phyloP scores from a whole-genome alignment of 2,113 vertebrate species.

The Otolemur garnettii region DNA sequence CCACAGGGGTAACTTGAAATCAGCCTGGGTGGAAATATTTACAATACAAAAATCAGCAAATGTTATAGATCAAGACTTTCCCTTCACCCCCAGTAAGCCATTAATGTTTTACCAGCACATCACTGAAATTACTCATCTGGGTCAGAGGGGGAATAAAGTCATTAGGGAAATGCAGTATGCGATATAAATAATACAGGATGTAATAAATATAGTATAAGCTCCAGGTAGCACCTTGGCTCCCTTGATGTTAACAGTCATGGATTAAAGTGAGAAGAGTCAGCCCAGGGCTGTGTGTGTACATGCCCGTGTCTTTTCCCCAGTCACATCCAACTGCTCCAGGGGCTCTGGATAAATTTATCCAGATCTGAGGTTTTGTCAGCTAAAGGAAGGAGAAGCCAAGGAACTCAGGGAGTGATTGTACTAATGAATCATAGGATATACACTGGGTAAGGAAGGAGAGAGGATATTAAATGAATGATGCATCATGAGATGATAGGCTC shows the following conservation, averaged over 20 bases:
- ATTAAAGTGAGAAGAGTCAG: background rate
- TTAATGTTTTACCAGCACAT: background rate
- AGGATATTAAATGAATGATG: background rate
- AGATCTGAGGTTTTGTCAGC: background rate
- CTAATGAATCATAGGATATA: background rate
- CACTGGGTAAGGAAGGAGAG: background rate
- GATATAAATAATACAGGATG: background rate
- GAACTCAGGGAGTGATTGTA: background rate
- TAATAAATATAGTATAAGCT: background rate
- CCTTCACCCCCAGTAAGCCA: too few species aligned
- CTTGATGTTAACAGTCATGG: background rate
- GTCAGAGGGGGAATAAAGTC: background rate
- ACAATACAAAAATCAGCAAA: background rate
- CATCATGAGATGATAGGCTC: background rate
- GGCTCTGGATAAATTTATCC: background rate
- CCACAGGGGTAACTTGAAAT: background rate
- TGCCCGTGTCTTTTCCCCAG: background rate
- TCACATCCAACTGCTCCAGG: background rate
- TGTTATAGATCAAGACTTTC: background rate
- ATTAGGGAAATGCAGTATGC: background rate
- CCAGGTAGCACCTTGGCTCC: background rate
- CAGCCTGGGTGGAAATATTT: background rate
- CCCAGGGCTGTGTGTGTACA: fast-evolving
- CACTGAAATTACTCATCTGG: background rate
- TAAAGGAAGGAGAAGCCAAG: too few species aligned